phyloP scores from a whole-genome alignment of 2,113 vertebrate species.

The Erinaceus europaeus region DNA sequence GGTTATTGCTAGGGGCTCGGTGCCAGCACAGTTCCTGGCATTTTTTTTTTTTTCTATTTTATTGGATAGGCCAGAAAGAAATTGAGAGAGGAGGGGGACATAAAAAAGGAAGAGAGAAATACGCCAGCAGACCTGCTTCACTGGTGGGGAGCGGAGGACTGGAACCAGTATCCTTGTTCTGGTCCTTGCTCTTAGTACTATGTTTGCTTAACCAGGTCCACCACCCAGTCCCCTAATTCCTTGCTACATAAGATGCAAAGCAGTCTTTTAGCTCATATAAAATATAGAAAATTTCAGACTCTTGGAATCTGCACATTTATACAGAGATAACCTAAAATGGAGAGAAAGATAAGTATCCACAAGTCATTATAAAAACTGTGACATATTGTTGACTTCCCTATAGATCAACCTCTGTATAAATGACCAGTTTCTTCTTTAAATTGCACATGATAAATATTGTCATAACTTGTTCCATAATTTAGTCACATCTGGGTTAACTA shows the following conservation, averaged over 20 bases:
- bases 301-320: neutral
- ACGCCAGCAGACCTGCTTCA: no score
- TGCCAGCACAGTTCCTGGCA: no score
- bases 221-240: neutral
- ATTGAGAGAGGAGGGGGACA: no score
- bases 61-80: no score
- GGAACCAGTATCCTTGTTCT: no score
- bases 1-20: no score
- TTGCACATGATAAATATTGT: neutral
- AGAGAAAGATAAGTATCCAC: neutral
- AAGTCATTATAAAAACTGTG: neutral
- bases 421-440: neutral
- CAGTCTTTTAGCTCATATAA: neutral
- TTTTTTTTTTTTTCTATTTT: no score
- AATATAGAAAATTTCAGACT: neutral
- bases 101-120: no score
- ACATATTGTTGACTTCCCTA: neutral
- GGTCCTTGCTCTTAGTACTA: no score
- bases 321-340: neutral
- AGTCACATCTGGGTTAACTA: neutral
- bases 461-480: conserved; percentile 23
- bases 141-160: no score
- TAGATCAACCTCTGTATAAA: neutral
- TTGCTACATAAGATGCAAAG: neutral
- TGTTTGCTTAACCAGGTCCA: no score